phyloP scores from a whole-genome alignment of 1,140 invertebrate genomes.

The Sweltsa coloradensis region DNA sequence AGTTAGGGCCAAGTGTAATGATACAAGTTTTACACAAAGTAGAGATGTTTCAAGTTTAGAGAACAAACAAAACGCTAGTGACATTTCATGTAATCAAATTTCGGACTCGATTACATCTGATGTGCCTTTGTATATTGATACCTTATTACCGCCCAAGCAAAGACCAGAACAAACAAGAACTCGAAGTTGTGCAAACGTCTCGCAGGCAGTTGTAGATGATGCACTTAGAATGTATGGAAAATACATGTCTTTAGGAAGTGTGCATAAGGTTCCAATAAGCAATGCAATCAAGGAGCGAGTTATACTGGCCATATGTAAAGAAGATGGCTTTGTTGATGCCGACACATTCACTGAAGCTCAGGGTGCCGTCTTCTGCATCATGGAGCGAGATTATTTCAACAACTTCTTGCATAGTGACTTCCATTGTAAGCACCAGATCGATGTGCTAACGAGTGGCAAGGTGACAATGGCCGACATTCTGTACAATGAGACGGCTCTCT shows the following conservation, averaged over 20 bases:
- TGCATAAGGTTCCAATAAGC: conserved; percentile 30
- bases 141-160: too few species aligned
- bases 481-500: conserved; percentile 77
- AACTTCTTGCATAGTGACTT: conserved; percentile 66
- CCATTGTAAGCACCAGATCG: conserved; percentile 82
- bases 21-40: too few species aligned
- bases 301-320: conserved; percentile 33
- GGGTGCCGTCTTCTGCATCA: conserved; percentile 46
- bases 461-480: conserved; percentile 75
- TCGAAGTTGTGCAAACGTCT: too few species aligned
- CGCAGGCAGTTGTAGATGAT: conserved; percentile 26
- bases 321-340: conserved; percentile 29
- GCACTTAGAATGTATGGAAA: conserved; percentile 40
- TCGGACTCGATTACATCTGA: too few species aligned
- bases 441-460: conserved; percentile 65
- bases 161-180: too few species aligned
- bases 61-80: too few species aligned
- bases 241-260: conserved; percentile 36
- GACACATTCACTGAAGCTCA: conserved; percentile 47
- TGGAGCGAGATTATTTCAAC: conserved; percentile 48
- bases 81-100: too few species aligned
- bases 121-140: too few species aligned
- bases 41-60: too few species aligned
- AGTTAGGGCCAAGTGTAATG: too few species aligned
- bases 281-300: conserved; percentile 32